phyloP scores from a whole-genome alignment of 2,888 invertebrate species.

The Omphaloscelis lunosa region DNA sequence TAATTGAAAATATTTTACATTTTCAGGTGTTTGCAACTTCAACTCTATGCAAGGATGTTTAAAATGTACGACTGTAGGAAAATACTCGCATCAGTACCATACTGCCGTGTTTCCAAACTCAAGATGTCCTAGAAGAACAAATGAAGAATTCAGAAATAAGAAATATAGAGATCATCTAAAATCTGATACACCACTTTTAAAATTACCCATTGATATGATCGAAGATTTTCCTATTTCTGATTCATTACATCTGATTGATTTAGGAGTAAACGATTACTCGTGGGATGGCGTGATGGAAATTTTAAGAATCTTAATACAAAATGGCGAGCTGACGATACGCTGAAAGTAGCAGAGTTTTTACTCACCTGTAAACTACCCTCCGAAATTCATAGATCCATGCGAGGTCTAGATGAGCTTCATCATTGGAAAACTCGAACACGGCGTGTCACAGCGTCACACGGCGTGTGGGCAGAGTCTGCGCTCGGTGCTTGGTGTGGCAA shows the following conservation, averaged over 20 bases:
- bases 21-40: constrained; percentile 8
- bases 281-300: background rate
- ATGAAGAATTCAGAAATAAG: background rate
- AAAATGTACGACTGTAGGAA: background rate
- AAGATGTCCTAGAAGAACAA: background rate
- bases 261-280: constrained; percentile 2
- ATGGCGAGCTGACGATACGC: too few species aligned
- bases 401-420: too few species aligned
- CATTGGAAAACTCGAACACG: too few species aligned
- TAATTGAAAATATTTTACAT: background rate
- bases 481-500: too few species aligned
- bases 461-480: too few species aligned
- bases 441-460: too few species aligned
- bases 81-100: background rate
- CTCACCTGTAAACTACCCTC: too few species aligned
- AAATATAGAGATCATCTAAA: background rate
- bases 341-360: too few species aligned
- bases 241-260: background rate
- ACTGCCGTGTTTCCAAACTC: background rate
- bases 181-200: constrained; percentile 6
- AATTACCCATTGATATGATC: constrained; percentile 1
- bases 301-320: background rate
- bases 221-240: constrained; percentile 3
- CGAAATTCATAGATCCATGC: too few species aligned
- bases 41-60: background rate